phyloP scores from a whole-genome alignment of 2,888 invertebrate genomes.

The Habrosyne pyritoides region DNA sequence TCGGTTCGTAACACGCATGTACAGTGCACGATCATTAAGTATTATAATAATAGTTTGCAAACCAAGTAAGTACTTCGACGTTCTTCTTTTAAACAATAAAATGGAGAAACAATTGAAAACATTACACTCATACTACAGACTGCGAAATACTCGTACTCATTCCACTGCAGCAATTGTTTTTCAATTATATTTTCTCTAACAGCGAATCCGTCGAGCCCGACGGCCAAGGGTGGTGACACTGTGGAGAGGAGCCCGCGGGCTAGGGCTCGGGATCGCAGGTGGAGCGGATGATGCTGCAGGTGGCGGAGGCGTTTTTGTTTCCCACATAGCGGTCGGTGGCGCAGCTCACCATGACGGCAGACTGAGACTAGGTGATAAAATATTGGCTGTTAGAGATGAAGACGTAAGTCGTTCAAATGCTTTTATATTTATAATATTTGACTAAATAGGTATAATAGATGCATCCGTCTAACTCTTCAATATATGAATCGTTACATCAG shows the following conservation, averaged over 20 bases:
- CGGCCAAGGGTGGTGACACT: slow-evolving; percentile 73
- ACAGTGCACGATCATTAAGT: no score
- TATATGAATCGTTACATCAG: no score
- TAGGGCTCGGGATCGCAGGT: slow-evolving; percentile 78
- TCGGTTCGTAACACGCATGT: no score
- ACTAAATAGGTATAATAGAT: no score
- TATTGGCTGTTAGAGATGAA: slow-evolving; percentile 78
- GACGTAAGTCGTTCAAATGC: slow-evolving; percentile 58
- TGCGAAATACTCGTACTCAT: neutral
- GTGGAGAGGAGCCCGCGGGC: slow-evolving; percentile 73
- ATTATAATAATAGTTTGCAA: no score
- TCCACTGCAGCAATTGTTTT: neutral
- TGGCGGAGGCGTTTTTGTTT: slow-evolving; percentile 78
- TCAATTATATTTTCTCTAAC: slow-evolving; percentile 24
- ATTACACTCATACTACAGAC: neutral
- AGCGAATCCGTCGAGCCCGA: slow-evolving; percentile 75
- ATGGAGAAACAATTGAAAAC: slow-evolving; percentile 2
- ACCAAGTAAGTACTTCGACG: no score
- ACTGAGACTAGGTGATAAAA: slow-evolving; percentile 78
- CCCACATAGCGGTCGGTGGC: slow-evolving; percentile 77
- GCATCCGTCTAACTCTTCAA: no score
- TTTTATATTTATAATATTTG: no score
- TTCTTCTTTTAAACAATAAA: no score
- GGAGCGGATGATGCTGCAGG: slow-evolving; percentile 78
- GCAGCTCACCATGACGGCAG: slow-evolving; percentile 78